phyloP scores from a whole-genome alignment of 2,113 vertebrate species.

The Trochalopteron elliotii region DNA sequence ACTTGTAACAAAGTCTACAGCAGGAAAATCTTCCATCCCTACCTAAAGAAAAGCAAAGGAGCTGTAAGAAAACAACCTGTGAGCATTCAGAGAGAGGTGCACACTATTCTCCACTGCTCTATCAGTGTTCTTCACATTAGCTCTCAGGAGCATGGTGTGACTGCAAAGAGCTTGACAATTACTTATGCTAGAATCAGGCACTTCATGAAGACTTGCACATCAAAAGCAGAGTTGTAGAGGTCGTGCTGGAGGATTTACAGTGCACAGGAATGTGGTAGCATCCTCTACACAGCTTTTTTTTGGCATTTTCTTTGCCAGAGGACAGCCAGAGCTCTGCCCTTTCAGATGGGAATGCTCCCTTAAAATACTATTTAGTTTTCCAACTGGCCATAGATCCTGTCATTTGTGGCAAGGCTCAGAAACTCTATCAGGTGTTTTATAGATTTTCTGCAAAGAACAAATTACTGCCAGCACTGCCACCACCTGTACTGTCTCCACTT shows the following conservation, averaged over 20 bases:
- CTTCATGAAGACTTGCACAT: not conserved
- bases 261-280: not conserved
- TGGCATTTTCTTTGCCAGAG: not conserved
- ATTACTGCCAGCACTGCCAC: not conserved
- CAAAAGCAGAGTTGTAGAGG: not conserved
- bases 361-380: not conserved
- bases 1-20: not conserved
- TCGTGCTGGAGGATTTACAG: not conserved
- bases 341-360: not conserved
- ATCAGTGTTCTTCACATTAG: not conserved
- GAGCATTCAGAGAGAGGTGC: not conserved
- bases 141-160: not conserved
- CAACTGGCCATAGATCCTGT: not conserved
- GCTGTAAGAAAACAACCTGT: not conserved
- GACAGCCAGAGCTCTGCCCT: not conserved
- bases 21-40: not conserved
- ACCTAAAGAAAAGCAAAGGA: not conserved
- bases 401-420: not conserved
- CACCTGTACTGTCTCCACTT: not conserved
- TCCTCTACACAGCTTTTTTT: not conserved
- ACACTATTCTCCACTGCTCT: not conserved
- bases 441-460: constrained; percentile 32
- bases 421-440: not conserved
- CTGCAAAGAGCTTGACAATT: not conserved
- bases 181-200: not conserved